A percentile compares a stretch with the other conserved stretches of the same genome.
These are phyloP conservation scores for Chloroceryle amazona DNA, from an alignment of 2,797 vertebrate genomes.

Conservation along the genomic window DNA sequence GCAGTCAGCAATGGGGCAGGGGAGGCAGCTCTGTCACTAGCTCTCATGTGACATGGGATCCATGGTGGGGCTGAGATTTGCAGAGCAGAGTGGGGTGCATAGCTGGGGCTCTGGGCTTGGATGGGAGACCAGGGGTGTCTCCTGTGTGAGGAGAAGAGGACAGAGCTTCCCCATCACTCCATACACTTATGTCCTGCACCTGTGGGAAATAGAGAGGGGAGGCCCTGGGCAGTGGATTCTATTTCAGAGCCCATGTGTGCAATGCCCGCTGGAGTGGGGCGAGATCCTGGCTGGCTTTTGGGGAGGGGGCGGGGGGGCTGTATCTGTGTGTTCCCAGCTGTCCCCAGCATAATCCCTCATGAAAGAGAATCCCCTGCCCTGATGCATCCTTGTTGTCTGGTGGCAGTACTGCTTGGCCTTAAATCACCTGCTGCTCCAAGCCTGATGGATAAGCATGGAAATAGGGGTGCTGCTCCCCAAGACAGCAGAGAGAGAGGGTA, in stretches of 20 bases:
- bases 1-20: no score
- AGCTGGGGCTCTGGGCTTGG: background rate
- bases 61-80: background rate
- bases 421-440: constrained; percentile 36
- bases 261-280: rapidly evolving
- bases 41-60: background rate
- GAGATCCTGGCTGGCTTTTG: background rate
- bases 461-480: background rate
- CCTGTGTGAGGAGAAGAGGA: background rate
- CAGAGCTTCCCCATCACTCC: background rate
- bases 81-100: background rate
- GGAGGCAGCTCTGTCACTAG: background rate
- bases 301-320: background rate
- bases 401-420: background rate
- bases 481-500: background rate
- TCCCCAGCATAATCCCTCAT: constrained; percentile 58
- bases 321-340: constrained; percentile 77
- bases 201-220: background rate
- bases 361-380: constrained; percentile 65
- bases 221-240: background rate
- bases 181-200: rapidly evolving
- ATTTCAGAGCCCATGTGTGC: constrained; percentile 4
- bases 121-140: background rate
- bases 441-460: background rate
- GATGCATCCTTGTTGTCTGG: background rate